Base-by-base conservation (phyloP, 2,797 vertebrate species). In the Tenualosa thibaudeaui region DNA sequence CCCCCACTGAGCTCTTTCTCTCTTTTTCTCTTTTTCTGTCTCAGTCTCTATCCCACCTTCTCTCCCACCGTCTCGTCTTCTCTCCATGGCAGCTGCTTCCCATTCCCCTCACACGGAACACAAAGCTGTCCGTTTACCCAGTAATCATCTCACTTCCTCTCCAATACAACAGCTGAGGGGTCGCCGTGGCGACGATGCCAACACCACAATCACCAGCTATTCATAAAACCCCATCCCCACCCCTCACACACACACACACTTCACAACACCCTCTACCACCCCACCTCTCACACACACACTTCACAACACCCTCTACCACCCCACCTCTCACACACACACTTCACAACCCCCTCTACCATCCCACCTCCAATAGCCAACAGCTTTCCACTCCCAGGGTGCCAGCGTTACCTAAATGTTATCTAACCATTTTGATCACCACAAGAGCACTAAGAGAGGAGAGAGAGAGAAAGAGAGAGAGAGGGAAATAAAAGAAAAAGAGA, bases 91-190 rank as follows among this genome's bases (percentile, higher is more conserved):
- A 78, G 71, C 71, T 78, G 71, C 71, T 78, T 78, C 71, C 71
- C 43, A 78, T 78, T 78, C 71, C 71, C 40, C 19, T 78, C 71
- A 78, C 37, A 78, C 75, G 87, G 85, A 51, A 50, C 81, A 81
- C 83, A 81, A 56, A 86, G 86, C 86, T 62, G 83, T 88, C 86
- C 86, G 85, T 89, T 88, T 90, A 88, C 84, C 83, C 84, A 86
- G 84, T 89, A 90, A 87, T 87, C 85, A 86, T 83, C 86, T 88
- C 31, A 90, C 88, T 89, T 88, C 82, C 87, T 90, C 86, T 88
- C 49, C 85, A 88, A 89, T 51, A 49, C 50, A 54, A 83, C 84
- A 86, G 85, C 84, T 86, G 85, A 89, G 84, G 51, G 71, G 89
- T 90, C 49, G 81, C 85, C 88, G 88, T 90, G 88, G 88, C 86